Conservation (phyloP, 2,797 vertebrate genomes). For the Falco cherrug region DNA sequence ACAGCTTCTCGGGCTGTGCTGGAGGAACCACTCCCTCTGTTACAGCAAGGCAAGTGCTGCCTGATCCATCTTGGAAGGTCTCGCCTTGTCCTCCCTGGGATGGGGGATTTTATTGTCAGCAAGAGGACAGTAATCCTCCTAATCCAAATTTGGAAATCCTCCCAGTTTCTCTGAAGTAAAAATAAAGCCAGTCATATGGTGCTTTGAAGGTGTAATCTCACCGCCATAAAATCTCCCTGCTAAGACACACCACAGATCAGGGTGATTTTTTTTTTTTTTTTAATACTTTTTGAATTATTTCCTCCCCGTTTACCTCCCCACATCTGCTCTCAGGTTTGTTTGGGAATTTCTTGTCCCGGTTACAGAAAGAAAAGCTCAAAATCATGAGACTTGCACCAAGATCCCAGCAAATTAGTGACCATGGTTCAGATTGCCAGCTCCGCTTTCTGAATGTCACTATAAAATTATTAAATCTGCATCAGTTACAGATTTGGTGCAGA, state of each 20-base stretch:
- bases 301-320: neutral
- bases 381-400: neutral
- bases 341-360: neutral
- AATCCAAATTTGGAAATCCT: constrained; percentile 76
- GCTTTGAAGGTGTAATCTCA: constrained; percentile 69
- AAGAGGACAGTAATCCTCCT: constrained; percentile 73
- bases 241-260: neutral
- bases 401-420: neutral
- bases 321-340: neutral
- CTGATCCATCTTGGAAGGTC: constrained; percentile 75
- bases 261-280: neutral
- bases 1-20: neutral
- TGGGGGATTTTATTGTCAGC: constrained; percentile 48
- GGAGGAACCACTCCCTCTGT: neutral
- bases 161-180: constrained; percentile 71
- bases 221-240: constrained; percentile 7
- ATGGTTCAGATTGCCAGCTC: neutral
- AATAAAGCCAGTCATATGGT: constrained; percentile 70
- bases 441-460: neutral
- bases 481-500: neutral
- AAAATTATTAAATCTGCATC: neutral
- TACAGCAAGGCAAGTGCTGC: neutral
- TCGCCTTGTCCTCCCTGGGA: neutral
- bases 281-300: neutral
- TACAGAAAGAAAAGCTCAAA: neutral